Evolutionary conservation across 2,113 vertebrate genomes (phyloP), one percentile per base, ranked within the genome.

Genomic region (Hippocampus guttulatus): DNA sequence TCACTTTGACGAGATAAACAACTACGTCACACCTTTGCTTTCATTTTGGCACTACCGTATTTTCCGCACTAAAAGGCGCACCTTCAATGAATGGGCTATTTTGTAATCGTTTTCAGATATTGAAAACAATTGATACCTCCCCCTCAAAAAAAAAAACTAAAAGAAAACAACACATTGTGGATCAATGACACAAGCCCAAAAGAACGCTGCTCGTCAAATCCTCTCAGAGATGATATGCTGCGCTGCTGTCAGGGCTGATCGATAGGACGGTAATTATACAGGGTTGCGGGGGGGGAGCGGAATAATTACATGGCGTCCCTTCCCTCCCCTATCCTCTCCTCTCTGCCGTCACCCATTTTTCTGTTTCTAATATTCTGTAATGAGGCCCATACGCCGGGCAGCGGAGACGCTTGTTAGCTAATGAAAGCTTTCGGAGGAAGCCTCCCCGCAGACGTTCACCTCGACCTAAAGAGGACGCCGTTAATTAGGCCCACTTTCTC

Each of bases 301-400:
- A 75, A 76, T 79, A 75, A 84, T 84, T 71, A 83, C 18, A 76
- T 25, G 41, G 61, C 38, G 21, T 57, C 63, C 70, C 66, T 8
- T 25, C 64, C 41, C 75, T 67, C 33, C 33, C 33, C 33, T 38
- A 3, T 5, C 30, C 27, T 30, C 43, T 58, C 52, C 60, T 15
- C 15, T 38, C 4, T 11, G 5, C 49, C 5, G 25, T 64, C 58
- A 67, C 66, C 62, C 25, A 63, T 83, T 85, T 69, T 82, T 54
- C 70, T 38, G 40, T 74, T 84, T 83, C 74, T 85, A 83, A 87
- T 87, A 84, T 80, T 84, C 76, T 79, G 78, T 88, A 87, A 87
- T 88, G 83, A 87, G 81, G 70, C 45, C 76, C 72, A 80, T 74
- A 77, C 27, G 60, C 74, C 75, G 67, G 67, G 75, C 73, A 79